Base-by-base conservation (phyloP, 2,113 vertebrate genomes). In the Sprattus sprattus region DNA sequence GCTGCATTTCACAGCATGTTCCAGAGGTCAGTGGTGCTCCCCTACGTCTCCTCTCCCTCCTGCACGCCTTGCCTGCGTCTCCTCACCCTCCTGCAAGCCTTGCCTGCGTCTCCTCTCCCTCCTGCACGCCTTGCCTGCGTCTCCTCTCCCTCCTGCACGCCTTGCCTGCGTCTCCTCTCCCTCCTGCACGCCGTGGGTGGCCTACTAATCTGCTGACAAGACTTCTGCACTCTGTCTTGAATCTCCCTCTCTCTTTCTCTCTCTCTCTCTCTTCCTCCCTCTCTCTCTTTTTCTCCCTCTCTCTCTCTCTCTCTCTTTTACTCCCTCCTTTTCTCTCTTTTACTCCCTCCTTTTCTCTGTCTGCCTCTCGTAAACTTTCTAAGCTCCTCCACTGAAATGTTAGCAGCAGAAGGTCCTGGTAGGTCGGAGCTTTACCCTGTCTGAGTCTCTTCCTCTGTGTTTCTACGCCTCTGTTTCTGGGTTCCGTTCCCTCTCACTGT, bases 401-500 rank as follows among this genome's bases (percentile, higher is more conserved):
- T 2, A 39, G 67, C 9, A 32, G 71, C 39, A 39, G 71, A 71
- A 71, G 64, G 71, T 32, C 71, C 25, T 71, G 11, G 64, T 25
- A 78, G 28, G 71, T 78, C 71, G 11, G 28, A 44, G 71, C 5
- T 78, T 2, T 71, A 1, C 64, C 64, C 25, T 16, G 71, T 39
- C 18, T 4, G 20, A 22, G 54, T 60, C 47, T 81, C 82, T 71
- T 64, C 39, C 64, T 67, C 22, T 84, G 86, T 89, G 87, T 87
- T 87, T 89, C 85, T 1, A 18, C 84, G 49, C 88, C 2, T 13
- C 84, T 18, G 44, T 85, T 64, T 85, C 45, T n/a, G 15, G 50
- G 57, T 22, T 67, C 52, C 44, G 82, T 82, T 84, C 64, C 45
- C 84, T 87, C 88, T 91, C 86, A 88, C 86, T 88, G 86, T 87